These are phyloP conservation scores for Lota lota DNA, from an alignment of 2,113 vertebrate genomes.

Conservation along the genomic window DNA sequence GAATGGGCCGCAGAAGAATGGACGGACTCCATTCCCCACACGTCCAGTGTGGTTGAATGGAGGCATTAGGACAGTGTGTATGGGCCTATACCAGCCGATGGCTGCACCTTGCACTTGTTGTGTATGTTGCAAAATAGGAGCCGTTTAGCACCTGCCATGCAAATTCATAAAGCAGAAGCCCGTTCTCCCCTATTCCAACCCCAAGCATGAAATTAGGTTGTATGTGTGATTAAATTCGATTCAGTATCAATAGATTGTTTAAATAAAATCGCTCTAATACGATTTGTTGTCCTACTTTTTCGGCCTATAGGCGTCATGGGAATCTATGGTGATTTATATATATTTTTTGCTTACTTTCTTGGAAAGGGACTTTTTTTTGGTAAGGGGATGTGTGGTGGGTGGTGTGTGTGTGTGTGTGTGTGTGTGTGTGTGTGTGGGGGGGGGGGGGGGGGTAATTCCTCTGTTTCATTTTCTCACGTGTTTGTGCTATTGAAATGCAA, in stretches of 20 bases:
- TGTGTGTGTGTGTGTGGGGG: not conserved
- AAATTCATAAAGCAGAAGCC: constrained; percentile 62
- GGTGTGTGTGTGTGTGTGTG: constrained; percentile 24
- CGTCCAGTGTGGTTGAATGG: constrained; percentile 6
- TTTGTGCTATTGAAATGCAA: constrained; percentile 71
- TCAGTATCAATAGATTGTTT: no score
- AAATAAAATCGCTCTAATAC: not conserved
- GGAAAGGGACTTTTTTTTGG: not conserved
- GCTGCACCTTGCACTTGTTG: constrained; percentile 62
- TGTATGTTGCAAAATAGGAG: not conserved
- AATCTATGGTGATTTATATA: not conserved
- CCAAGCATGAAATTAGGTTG: not conserved
- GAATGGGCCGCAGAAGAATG: constrained; percentile 20
- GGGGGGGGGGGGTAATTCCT: constrained; percentile 38
- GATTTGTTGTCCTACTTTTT: not conserved
- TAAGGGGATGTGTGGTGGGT: not conserved
- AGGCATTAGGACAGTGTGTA: not conserved
- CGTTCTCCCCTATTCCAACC: not conserved
- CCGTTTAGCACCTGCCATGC: constrained; percentile 83
- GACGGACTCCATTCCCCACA: constrained; percentile 28
- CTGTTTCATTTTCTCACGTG: constrained; percentile 77
- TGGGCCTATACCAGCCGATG: constrained; percentile 25
- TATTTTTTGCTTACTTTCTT: not conserved
- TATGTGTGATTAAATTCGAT: not conserved
- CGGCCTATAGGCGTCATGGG: not conserved